Evolutionary conservation across 2,113 vertebrate species (phyloP).

Genomic region (Lepus europaeus): DNA sequence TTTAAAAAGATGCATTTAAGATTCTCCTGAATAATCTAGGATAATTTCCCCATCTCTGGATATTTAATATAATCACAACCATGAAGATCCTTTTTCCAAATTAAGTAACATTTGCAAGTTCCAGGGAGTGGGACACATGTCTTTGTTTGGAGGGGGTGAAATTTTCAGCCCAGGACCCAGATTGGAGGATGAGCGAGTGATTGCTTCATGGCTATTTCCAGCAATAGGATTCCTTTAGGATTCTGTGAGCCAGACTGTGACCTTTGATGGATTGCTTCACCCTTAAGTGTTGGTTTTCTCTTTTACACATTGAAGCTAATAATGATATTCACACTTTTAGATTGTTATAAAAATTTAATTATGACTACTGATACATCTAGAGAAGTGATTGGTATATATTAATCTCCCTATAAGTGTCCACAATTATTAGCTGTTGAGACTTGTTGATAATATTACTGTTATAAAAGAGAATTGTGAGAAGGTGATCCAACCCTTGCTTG

Average conservation of each 20-base stretch:
- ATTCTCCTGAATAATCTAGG: not conserved
- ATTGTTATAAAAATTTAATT: constrained; percentile 40
- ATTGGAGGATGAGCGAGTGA: not conserved
- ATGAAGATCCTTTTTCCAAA: not conserved
- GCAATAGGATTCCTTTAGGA: not conserved
- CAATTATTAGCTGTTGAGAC: not conserved
- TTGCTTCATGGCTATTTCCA: not conserved
- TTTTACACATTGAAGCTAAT: constrained; percentile 35
- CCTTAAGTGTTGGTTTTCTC: constrained; percentile 32
- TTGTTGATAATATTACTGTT: not conserved
- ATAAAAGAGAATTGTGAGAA: constrained; percentile 19
- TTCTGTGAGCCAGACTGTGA: not conserved
- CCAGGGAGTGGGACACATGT: not conserved
- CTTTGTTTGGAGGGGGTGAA: not conserved
- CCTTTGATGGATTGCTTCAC: not conserved
- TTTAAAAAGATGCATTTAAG: not conserved
- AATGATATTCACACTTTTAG: constrained; percentile 4
- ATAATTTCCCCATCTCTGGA: not conserved
- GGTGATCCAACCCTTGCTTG: not conserved
- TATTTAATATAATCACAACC: not conserved
- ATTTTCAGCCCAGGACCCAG: not conserved
- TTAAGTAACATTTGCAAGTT: not conserved
- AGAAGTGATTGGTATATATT: not conserved
- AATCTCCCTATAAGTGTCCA: not conserved
- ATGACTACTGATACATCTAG: constrained; percentile 25